A percentile compares a stretch with the other conserved stretches of the same genome.
Conservation (phyloP, 2,113 vertebrate genomes). For the Mola mola region DNA sequence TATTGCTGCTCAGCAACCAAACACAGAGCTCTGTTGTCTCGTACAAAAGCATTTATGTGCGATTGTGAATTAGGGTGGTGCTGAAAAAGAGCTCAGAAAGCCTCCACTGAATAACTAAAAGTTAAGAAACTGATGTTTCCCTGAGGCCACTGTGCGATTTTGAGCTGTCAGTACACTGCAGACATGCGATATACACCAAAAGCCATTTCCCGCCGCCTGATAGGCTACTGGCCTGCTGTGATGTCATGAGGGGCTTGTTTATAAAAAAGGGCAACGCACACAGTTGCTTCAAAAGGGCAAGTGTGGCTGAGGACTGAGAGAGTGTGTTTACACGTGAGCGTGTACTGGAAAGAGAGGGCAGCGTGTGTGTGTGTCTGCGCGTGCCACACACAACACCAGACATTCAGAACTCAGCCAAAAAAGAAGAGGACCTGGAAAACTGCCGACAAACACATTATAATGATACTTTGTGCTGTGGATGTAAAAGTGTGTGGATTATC, state of each 20-base stretch:
- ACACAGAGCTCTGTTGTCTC: constrained; percentile 31
- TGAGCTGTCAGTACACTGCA: constrained; percentile 35
- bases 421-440: constrained; percentile 19
- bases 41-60: not conserved
- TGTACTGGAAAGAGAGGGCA: constrained; percentile 10
- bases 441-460: constrained; percentile 35
- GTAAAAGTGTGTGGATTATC: constrained; percentile 49
- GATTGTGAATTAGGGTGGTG: constrained; percentile 1
- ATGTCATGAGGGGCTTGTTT: constrained; percentile 62
- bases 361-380: constrained; percentile 9
- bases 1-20: not conserved
- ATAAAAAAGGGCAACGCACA: constrained; percentile 56
- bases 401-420: constrained; percentile 28
- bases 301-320: constrained; percentile 44
- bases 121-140: constrained; percentile 21
- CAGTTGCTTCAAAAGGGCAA: constrained; percentile 61
- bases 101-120: constrained; percentile 25
- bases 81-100: constrained; percentile 10
- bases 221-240: constrained; percentile 61
- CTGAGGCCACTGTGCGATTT: constrained; percentile 12
- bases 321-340: constrained; percentile 36
- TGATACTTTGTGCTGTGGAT: constrained; percentile 56
- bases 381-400: constrained; percentile 14
- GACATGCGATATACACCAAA: constrained; percentile 43
- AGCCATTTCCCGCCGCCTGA: constrained; percentile 42